These are phyloP conservation scores for Hydropsyche tenuis DNA, from an alignment of 1,140 invertebrate species.

Conservation along the genomic window DNA sequence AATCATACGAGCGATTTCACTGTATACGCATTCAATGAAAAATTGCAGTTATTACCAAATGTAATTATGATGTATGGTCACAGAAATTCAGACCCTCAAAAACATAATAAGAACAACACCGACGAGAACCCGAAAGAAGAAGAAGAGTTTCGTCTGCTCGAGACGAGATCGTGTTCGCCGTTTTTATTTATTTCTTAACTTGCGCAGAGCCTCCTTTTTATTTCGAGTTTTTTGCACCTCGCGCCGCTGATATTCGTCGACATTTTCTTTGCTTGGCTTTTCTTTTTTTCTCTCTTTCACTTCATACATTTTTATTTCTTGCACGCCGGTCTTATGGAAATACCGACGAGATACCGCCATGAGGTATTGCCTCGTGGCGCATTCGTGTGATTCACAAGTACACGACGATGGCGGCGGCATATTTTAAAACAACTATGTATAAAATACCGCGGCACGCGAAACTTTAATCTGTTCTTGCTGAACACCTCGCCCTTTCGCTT, in stretches of 20 bases:
- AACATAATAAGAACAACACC: too few species aligned
- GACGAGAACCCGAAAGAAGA: too few species aligned
- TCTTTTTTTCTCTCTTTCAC: not conserved
- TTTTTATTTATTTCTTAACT: conserved; percentile 61
- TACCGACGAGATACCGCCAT: conserved; percentile 15
- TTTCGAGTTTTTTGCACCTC: not conserved
- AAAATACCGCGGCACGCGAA: conserved; percentile 5
- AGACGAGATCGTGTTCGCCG: conserved; percentile 52
- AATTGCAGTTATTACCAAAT: too few species aligned
- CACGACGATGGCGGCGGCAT: conserved; percentile 6
- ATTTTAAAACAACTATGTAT: conserved; percentile 11
- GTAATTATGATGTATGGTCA: too few species aligned
- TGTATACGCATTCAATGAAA: too few species aligned
- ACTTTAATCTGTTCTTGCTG: conserved; percentile 5
- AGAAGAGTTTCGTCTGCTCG: not conserved
- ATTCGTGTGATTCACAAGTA: conserved; percentile 4
- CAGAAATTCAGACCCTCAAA: too few species aligned
- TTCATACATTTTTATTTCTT: not conserved
- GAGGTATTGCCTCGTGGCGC: conserved; percentile 7
- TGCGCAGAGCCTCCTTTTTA: conserved; percentile 51
- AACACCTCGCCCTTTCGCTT: conserved; percentile 9
- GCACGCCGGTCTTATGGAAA: conserved; percentile 30
- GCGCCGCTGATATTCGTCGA: too few species aligned
- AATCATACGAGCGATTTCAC: too few species aligned
- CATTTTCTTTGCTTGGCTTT: not conserved